Conservation (phyloP, 2,113 vertebrate genomes). For the Microtus oregoni region DNA sequence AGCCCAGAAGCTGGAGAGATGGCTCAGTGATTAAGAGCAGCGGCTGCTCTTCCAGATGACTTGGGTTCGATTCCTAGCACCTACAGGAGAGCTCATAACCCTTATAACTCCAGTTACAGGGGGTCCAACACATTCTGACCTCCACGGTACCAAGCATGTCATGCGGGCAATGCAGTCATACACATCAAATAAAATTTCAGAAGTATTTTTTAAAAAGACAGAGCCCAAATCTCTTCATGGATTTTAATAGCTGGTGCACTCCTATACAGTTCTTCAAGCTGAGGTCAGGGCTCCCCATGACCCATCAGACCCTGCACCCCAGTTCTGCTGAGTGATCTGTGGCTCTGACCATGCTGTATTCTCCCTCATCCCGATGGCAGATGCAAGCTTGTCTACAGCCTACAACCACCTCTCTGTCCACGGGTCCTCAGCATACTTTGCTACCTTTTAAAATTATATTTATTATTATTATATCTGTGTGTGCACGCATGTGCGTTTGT, state of each 20-base stretch:
- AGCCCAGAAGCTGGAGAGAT: background rate
- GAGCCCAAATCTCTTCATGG: background rate
- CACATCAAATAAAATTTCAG: background rate
- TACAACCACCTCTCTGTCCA: background rate
- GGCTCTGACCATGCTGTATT: background rate
- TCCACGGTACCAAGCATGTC: background rate
- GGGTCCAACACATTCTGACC: background rate
- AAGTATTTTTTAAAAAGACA: background rate
- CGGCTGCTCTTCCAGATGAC: background rate
- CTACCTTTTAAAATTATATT: background rate
- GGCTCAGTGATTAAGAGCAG: background rate
- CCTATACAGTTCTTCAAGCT: background rate
- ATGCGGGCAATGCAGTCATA: background rate
- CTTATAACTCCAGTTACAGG: background rate
- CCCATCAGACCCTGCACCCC: background rate
- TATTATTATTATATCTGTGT: background rate
- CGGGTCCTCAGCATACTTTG: background rate
- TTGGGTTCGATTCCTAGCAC: background rate
- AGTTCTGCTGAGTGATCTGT: rapidly evolving
- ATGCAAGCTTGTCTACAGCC: background rate
- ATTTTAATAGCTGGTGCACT: background rate
- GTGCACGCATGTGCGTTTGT: too few species aligned
- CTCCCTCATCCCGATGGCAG: background rate
- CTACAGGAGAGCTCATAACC: background rate
- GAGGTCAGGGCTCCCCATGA: background rate